Evolutionary conservation across 2,888 invertebrate genomes (phyloP).

Genomic region (Eumerus sabulonum): DNA sequence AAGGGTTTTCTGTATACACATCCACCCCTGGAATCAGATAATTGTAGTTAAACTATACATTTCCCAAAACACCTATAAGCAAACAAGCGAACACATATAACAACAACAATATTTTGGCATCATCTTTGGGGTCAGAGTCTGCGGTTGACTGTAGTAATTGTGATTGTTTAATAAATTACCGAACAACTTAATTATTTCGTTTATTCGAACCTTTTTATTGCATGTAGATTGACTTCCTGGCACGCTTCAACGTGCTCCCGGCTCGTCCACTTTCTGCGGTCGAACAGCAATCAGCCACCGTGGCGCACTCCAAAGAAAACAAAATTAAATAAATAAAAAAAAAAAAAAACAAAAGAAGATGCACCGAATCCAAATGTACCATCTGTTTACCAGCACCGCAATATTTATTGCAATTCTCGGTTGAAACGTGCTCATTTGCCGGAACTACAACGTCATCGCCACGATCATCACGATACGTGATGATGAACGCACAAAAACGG

Average conservation of each 20-base stretch:
- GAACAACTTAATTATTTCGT: constrained; percentile 34
- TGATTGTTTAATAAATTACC: constrained; percentile 57
- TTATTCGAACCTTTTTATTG: not conserved
- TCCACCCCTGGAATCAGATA: constrained; percentile 8
- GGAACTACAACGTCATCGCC: constrained; percentile 37
- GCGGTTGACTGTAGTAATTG: constrained; percentile 44
- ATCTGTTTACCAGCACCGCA: not conserved
- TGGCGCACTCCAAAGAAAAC: constrained; percentile 36
- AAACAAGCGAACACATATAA: not conserved
- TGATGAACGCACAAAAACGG: too few relatives aligned
- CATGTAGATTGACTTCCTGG: constrained; percentile 52
- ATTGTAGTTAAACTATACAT: constrained; percentile 32
- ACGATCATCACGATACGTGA: not conserved
- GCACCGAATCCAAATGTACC: not conserved
- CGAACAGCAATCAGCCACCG: constrained; percentile 40
- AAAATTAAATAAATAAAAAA: too few relatives aligned
- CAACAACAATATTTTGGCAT: constrained; percentile 1
- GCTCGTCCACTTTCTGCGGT: constrained; percentile 30
- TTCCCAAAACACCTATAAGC: not conserved
- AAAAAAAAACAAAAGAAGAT: too few relatives aligned
- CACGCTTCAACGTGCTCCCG: constrained; percentile 32
- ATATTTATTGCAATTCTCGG: constrained; percentile 51
- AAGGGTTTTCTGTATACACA: not conserved
- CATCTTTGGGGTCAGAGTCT: constrained; percentile 35
- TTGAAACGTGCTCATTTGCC: constrained; percentile 61